Evolutionary conservation across 2,888 invertebrate species (phyloP), one percentile per base, ranked within the genome.

Genomic region (Epistrophe grossulariae): DNA sequence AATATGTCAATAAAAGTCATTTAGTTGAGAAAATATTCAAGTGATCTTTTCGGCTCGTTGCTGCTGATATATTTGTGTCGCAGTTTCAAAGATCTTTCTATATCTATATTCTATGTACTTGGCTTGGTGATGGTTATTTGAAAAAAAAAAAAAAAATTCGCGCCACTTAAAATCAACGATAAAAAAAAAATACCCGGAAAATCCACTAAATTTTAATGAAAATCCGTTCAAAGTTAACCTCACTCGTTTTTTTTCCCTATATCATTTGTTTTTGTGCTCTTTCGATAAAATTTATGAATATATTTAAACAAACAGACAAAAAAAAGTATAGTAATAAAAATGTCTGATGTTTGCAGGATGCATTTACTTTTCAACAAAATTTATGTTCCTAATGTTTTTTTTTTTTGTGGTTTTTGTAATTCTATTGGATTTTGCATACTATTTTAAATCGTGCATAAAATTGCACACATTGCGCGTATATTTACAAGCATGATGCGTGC

Each of bases 1-100:
- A 91, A 91, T 91, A 90, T 91, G 91, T 91, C 91, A 91, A 91
- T 92, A 91, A 90, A 91, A 92, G 90, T 90, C 91, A 91, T 91
- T 92, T 89, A 90, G 90, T 88, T 88, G 84, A 79, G 79, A 88
- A 88, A 88, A 88, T 88, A 88, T 84, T 84, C 83, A 83, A 88
- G 76, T 79, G 83, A 84, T 87, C 81, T 79, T 24, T 43, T 79
- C 59, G 79, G 76, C 71, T 66, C 45, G 72, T 71, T 76, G 87
- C 79, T 79, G 82, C 76, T 87, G 76, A 87, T 64, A 82, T 72
- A 83, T 87, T 82, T 87, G 79, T 82, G 87, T 82, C 82, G 79
- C 52, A 74, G 73, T 57, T 64, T 57, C n/a, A 40, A 40, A 52
- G 13, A 70, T 71, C 17, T 38, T 19, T 60, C 38, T 57, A 31